These are phyloP conservation scores for Halocaridina rubra DNA, from an alignment of 2,888 invertebrate genomes.

Conservation along the genomic window DNA sequence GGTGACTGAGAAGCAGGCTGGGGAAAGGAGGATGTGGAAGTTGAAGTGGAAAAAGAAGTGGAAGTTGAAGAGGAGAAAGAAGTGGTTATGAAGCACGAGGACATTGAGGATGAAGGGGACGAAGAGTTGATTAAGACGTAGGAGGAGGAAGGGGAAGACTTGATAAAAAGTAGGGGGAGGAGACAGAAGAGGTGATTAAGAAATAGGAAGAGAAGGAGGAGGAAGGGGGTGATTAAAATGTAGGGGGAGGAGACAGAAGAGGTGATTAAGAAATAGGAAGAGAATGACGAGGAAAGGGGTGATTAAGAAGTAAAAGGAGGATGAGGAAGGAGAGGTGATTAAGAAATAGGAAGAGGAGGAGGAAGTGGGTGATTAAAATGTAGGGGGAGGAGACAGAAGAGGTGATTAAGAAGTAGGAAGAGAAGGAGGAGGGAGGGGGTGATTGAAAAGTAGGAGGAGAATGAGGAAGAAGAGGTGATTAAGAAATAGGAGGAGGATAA, in stretches of 20 bases:
- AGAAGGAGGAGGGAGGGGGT: not conserved
- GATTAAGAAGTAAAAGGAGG: not conserved
- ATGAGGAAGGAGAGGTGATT: not conserved
- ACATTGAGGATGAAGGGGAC: not conserved
- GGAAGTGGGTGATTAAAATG: not conserved
- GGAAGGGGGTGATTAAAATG: not conserved
- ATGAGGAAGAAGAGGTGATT: not conserved
- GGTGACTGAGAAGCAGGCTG: not conserved
- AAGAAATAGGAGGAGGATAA: not conserved
- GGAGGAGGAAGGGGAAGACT: not conserved
- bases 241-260: not conserved
- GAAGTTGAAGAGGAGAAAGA: not conserved
- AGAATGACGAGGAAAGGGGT: not conserved
- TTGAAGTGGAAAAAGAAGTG: not conserved
- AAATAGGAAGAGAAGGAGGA: conserved; percentile 6
- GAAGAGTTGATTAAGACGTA: not conserved
- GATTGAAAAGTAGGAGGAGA: not conserved
- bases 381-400: not conserved
- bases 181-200: not conserved
- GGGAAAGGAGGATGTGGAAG: not conserved
- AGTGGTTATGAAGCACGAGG: too few species aligned
- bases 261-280: not conserved
- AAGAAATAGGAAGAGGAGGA: not conserved
- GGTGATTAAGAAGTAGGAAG: not conserved
- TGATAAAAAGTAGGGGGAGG: not conserved